These are phyloP conservation scores for Neodon shergylaensis DNA, from an alignment of 2,113 vertebrate species.

Conservation along the genomic window DNA sequence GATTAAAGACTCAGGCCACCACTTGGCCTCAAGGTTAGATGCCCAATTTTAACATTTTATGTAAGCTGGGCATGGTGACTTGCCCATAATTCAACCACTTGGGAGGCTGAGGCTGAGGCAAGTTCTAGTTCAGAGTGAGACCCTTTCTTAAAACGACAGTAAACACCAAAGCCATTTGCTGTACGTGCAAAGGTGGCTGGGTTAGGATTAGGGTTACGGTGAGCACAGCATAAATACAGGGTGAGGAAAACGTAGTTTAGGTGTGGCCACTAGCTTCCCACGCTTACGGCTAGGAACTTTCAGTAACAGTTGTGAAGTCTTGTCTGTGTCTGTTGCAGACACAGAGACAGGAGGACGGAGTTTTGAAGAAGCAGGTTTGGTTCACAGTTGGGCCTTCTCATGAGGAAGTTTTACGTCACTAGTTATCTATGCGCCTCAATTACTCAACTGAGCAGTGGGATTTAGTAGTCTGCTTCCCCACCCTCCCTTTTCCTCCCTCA, in stretches of 20 bases:
- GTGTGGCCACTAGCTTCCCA: slow-evolving; percentile 8
- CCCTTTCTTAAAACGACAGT: neutral
- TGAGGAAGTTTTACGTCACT: neutral
- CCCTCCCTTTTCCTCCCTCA: neutral
- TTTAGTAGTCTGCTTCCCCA: neutral
- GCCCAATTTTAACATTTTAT: neutral
- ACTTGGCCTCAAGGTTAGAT: neutral
- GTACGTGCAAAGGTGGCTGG: neutral
- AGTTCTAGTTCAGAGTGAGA: neutral
- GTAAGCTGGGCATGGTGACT: neutral
- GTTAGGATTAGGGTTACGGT: no score
- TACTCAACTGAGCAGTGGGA: neutral
- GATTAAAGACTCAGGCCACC: neutral
- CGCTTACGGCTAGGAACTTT: neutral
- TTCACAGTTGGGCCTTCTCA: neutral
- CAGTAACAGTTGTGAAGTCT: neutral
- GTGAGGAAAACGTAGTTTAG: slow-evolving; percentile 1
- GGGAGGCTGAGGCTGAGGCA: neutral
- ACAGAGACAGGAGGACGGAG: neutral
- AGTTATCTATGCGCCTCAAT: neutral
- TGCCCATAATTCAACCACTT: neutral
- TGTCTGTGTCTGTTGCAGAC: neutral
- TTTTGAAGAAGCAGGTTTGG: slow-evolving; percentile 2
- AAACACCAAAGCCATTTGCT: neutral
- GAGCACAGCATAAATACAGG: neutral